A percentile compares a stretch with the other conserved stretches of the same genome.
phyloP scores from a whole-genome alignment of 2,888 invertebrate genomes.

The Melanargia galathea region DNA sequence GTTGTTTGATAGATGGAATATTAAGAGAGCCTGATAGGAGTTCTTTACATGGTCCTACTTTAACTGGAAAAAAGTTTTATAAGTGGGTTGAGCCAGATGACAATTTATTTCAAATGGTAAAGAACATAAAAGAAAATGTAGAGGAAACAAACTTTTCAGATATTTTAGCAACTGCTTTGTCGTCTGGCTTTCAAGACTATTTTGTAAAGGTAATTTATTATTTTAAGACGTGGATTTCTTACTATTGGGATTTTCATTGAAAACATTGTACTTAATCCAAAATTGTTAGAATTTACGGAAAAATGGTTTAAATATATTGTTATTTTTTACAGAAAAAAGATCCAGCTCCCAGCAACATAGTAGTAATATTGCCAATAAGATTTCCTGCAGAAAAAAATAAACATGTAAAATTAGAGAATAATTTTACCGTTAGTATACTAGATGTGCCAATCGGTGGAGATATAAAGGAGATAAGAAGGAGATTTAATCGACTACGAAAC shows the following conservation, averaged over 20 bases:
- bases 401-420: constrained; percentile 60
- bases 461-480: constrained; percentile 49
- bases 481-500: constrained; percentile 57
- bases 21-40: constrained; percentile 63
- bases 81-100: constrained; percentile 64
- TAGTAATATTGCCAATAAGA: constrained; percentile 59
- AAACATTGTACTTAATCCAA: no score
- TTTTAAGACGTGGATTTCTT: no score
- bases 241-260: no score
- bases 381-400: constrained; percentile 47
- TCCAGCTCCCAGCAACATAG: constrained; percentile 56
- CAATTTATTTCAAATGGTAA: constrained; percentile 59
- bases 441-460: constrained; percentile 63
- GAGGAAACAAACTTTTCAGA: constrained; percentile 68
- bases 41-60: constrained; percentile 66
- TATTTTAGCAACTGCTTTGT: constrained; percentile 72
- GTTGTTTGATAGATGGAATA: constrained; percentile 54
- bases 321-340: constrained; percentile 50
- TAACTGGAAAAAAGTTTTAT: constrained; percentile 69
- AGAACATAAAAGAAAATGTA: constrained; percentile 56
- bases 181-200: constrained; percentile 69
- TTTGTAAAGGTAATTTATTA: constrained; percentile 58
- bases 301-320: not conserved
- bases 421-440: constrained; percentile 75
- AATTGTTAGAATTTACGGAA: no score